Base-by-base conservation (phyloP, 2,888 invertebrate genomes). In the Spilarctia lutea region DNA sequence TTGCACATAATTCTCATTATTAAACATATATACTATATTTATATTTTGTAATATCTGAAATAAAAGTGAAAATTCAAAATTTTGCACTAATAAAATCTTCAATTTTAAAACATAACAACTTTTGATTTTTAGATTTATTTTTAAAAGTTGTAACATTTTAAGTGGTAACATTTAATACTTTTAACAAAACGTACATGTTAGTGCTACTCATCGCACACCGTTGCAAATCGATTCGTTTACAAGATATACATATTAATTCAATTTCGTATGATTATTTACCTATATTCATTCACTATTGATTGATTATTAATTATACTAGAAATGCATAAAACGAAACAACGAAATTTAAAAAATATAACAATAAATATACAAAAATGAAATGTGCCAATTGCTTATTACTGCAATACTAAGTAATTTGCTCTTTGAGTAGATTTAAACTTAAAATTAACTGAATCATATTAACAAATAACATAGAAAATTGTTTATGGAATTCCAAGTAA, bases 131-230 rank as follows among this genome's bases (percentile, higher is more conserved):
- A 74, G 79, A 79, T 85, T 80, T 81, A 77, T n/a, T n/a, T n/a
- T n/a, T n/a, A 79, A 82, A 80, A 79, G 81, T 76, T 74, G 72
- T 70, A 76, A 84, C 85, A 83, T 87, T 80, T 84, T 76, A 87
- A 85, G 81, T 87, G 81, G 87, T 87, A 90, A 90, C 87, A 89
- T 76, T 79, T 73, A 81, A 79, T 16, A 78, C 68, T 84, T 63
- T 77, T 75, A 83, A 84, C 76, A 86, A 75, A 86, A 85, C 80
- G 83, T 85, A 86, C 75, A 84, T 80, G 84, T 83, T 78, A 91
- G 93, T 93, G 93, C 92, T 90, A 92, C 91, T 89, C 91, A 86
- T 88, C 91, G 85, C 89, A 87, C 88, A 79, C 88, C 86, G 80
- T 86, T 87, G 81, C 83, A 82, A 72, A 73, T 83, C 80, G 74